Evolutionary conservation across 1,140 invertebrate species (phyloP), one percentile per base, ranked within the genome.

Genomic region (Drosophila trapezifrons): DNA sequence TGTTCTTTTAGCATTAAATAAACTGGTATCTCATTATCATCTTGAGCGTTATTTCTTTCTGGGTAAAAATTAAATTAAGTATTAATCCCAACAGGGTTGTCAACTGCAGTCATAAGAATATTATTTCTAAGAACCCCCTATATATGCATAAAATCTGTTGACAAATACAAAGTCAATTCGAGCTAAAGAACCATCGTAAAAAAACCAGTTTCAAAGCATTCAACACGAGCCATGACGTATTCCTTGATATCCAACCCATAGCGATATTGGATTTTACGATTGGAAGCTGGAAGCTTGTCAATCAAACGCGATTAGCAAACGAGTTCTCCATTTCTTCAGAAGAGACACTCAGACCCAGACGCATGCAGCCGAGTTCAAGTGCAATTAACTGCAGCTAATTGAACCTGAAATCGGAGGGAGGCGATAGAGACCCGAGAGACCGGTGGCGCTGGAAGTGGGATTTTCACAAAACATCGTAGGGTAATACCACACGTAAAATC

Each of bases 241-340:
- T 22, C 22, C 1, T 65, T 27, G 20, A 22, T 54, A 70, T 22
- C 35, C 35, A 63, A 49, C 20, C 45, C 9, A 15, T 20, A 8
- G 13, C 51, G 18, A 35, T 25, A 37, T 45, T 58, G 22, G 17
- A 32, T 35, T 47, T 17, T 10, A 27, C 59, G 58, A 64, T 67
- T 40, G 18, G 43, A 32, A 32, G 29, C 12, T 22, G 22, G 35
- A 65, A 67, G 63, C 49, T 22, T 66, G 66, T 67, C 64, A 70
- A 70, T 70, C 66, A 55, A 69, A 69, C 10, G 49, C 15, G 63
- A 37, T 70, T 70, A 56, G 63, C 17, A 67, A 70, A 70, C 66
- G 37, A 55, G 66, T 70, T 70, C 27, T 38, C 37, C 0, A 55
- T 22, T 70, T 70, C 66, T 55, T 7, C 40, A 38, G 66, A 70